phyloP scores from a whole-genome alignment of 2,888 invertebrate species.

The Sinhomidia bicolor region DNA sequence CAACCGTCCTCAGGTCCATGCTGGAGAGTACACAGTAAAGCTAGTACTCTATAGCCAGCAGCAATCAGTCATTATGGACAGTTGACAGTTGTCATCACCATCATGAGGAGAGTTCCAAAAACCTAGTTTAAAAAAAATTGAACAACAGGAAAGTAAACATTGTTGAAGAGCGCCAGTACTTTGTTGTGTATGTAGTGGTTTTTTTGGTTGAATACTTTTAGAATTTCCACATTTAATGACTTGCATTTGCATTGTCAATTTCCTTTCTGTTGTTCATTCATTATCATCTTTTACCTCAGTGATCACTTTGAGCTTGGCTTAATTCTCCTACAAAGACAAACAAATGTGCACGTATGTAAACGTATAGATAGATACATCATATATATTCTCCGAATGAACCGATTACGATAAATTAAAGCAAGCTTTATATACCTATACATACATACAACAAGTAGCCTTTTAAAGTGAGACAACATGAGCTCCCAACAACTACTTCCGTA shows the following conservation, averaged over 20 bases:
- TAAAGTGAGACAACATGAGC: conserved; percentile 7
- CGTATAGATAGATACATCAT: not conserved
- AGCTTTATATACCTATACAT: too few relatives aligned
- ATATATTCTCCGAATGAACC: not conserved
- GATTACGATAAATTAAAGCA: not conserved
- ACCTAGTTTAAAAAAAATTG: too few relatives aligned
- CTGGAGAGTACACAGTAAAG: not conserved
- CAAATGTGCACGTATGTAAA: not conserved
- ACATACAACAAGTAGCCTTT: not conserved
- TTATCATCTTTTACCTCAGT: not conserved
- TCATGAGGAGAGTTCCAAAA: not conserved
- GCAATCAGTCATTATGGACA: not conserved
- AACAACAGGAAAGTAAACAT: too few relatives aligned
- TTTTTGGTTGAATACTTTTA: not conserved
- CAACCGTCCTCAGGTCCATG: not conserved
- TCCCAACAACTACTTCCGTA: conserved; percentile 26
- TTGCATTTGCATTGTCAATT: not conserved
- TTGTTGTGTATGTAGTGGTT: not conserved
- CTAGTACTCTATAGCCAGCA: not conserved
- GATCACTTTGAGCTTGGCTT: not conserved
- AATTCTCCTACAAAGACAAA: too few relatives aligned
- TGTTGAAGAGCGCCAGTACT: not conserved
- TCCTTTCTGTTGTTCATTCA: not conserved
- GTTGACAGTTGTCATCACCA: conserved; percentile 13
- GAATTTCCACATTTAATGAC: not conserved